Evolutionary conservation across 2,113 vertebrate genomes (phyloP), one percentile per base, ranked within the genome.

Genomic region (Trinectes maculatus): DNA sequence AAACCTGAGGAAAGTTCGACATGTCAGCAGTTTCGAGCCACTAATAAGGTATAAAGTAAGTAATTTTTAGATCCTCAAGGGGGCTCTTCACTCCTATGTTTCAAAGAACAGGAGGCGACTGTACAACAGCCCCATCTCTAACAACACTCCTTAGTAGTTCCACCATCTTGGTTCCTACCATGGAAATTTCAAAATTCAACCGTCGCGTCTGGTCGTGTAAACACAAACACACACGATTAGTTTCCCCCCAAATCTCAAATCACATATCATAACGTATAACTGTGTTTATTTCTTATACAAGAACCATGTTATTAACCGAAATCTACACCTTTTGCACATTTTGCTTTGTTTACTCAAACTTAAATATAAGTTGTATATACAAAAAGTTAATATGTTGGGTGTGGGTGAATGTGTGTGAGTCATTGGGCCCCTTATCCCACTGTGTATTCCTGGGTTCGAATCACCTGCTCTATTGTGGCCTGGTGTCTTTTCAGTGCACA

Each of bases 101-200:
- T 84, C 18, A 73, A 42, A 60, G 61, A 24, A 21, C 39, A 34
- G 49, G 36, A 58, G 26, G 40, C 18, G 6, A 54, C 73, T 29
- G 67, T 48, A 36, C 77, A 63, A 25, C 34, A 77, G 51, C 37
- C 47, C 29, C 18, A 8, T 44, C 29, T 53, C 68, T 48, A 42
- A 51, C 60, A 59, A 25, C 72, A 61, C 25, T 67, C n/a, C 39
- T 70, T 68, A 42, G 33, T 57, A 13, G 40, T 80, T 84, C 82
- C 86, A 71, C 82, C 85, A 89, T 86, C 55, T 89, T 88, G 71
- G 71, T 85, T 91, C 83, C 83, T 75, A 77, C 46, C 62, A 28
- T 79, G 13, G 31, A 60, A 69, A 74, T 81, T 79, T 80, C 57
- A 53, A 71, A 82, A 71, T 59, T 15, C 37, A 73, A 80, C 79